A percentile compares a stretch with the other conserved stretches of the same genome.
These are phyloP conservation scores for Ormyrus thymus DNA, from an alignment of 2,888 invertebrate genomes.

Conservation along the genomic window DNA sequence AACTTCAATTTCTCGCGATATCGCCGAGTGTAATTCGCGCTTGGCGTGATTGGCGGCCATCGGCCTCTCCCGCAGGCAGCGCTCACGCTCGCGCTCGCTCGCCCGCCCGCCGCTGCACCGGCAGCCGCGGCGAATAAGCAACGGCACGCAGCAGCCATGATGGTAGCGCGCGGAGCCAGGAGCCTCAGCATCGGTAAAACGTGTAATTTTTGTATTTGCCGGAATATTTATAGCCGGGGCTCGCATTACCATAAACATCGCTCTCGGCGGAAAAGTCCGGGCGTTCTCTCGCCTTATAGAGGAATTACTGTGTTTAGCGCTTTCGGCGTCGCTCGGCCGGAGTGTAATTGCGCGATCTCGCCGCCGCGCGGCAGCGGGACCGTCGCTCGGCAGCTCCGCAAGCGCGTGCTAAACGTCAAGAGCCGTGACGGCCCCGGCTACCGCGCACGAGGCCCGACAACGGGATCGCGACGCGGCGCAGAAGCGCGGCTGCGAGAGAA, in stretches of 20 bases:
- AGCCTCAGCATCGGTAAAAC: conserved; percentile 46
- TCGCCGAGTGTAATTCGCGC: conserved; percentile 52
- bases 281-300: conserved; percentile 42
- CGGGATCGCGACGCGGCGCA: no score
- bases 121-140: no score
- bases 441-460: no score
- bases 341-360: conserved; percentile 57
- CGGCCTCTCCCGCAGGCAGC: conserved; percentile 42
- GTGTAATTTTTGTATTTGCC: conserved; percentile 73
- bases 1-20: conserved; percentile 38
- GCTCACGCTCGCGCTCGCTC: not conserved
- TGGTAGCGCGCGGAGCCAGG: not conserved
- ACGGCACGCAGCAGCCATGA: no score
- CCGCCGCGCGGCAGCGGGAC: not conserved
- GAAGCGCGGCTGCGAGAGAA: no score
- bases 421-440: not conserved
- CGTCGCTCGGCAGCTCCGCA: conserved; percentile 60
- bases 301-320: conserved; percentile 56
- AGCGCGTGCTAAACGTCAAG: conserved; percentile 60
- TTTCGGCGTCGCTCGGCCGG: conserved; percentile 57
- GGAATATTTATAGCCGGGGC: conserved; percentile 71
- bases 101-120: no score
- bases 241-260: conserved; percentile 73
- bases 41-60: conserved; percentile 70
- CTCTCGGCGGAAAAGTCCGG: conserved; percentile 54